Evolutionary conservation across 1,140 invertebrate genomes (phyloP).

Genomic region (Drosophila sulfurigaster): DNA sequence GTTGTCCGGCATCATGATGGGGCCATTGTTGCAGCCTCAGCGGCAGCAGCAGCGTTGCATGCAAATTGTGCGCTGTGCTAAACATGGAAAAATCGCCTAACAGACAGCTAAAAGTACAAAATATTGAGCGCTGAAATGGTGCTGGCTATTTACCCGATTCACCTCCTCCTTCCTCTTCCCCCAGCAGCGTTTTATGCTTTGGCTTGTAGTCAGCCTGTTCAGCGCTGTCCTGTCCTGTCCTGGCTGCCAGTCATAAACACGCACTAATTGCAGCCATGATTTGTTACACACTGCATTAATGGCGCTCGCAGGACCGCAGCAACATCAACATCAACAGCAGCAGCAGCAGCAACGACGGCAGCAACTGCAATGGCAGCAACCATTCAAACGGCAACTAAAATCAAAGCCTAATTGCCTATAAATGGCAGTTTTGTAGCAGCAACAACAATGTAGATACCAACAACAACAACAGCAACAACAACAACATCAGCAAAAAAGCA

Average conservation of each 20-base stretch:
- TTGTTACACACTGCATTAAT: conserved; percentile 75
- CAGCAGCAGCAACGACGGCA: conserved; percentile 29
- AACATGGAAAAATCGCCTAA: conserved; percentile 57
- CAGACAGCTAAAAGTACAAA: conserved; percentile 65
- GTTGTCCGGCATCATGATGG: conserved; percentile 46
- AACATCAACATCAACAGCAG: conserved; percentile 32
- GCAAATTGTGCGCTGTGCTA: conserved; percentile 65
- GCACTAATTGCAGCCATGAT: conserved; percentile 81
- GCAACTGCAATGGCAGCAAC: conserved; percentile 34
- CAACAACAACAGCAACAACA: conserved; percentile 54
- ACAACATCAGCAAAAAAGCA: conserved; percentile 1
- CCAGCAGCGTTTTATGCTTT: background rate
- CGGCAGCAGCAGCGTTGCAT: conserved; percentile 51
- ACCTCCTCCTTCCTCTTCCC: no score
- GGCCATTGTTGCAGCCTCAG: conserved; percentile 35
- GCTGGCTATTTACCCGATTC: conserved; percentile 35
- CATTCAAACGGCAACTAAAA: conserved; percentile 66
- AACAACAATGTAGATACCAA: conserved; percentile 63
- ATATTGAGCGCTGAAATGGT: conserved; percentile 71
- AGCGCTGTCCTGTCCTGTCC: conserved; percentile 5
- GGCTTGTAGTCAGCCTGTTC: background rate
- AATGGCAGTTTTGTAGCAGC: conserved; percentile 72
- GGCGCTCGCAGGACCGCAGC: conserved; percentile 57
- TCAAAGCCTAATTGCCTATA: conserved; percentile 77
- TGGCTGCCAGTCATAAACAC: conserved; percentile 73